Conservation (phyloP, 2,113 vertebrate species). For the Butorides virescens region DNA sequence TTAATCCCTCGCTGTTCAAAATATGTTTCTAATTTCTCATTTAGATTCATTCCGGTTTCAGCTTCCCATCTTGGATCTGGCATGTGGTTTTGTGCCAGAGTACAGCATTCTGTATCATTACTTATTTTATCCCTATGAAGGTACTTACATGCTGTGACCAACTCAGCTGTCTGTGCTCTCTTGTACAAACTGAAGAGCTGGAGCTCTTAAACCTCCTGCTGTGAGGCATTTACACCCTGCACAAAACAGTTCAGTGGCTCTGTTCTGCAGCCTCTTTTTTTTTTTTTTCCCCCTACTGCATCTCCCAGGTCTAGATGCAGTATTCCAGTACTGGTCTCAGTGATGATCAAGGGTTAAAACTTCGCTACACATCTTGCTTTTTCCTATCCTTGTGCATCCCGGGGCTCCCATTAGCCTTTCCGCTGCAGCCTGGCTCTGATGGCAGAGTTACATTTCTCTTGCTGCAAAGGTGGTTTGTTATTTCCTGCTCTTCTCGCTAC, state of each 20-base stretch:
- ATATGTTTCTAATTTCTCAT: background rate
- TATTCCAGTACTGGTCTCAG: background rate
- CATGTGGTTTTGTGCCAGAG: background rate
- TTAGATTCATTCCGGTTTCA: background rate
- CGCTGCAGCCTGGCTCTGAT: background rate
- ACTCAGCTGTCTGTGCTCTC: background rate
- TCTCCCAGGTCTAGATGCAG: background rate
- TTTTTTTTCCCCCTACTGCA: rapidly evolving
- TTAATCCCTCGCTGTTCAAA: background rate
- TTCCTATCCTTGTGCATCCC: background rate
- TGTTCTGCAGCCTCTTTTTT: background rate
- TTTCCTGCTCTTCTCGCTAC: background rate
- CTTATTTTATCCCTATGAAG: background rate
- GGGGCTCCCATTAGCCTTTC: background rate
- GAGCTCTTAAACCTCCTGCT: background rate
- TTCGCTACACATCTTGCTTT: background rate
- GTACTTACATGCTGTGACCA: background rate
- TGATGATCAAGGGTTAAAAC: background rate
- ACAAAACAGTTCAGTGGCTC: background rate
- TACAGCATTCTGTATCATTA: background rate
- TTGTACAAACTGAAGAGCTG: background rate
- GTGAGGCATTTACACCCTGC: background rate
- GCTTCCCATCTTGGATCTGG: background rate
- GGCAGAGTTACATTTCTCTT: background rate
- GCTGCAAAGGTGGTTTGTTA: background rate